phyloP scores from a whole-genome alignment of 2,797 vertebrate genomes.

The Poecilia wingei region DNA sequence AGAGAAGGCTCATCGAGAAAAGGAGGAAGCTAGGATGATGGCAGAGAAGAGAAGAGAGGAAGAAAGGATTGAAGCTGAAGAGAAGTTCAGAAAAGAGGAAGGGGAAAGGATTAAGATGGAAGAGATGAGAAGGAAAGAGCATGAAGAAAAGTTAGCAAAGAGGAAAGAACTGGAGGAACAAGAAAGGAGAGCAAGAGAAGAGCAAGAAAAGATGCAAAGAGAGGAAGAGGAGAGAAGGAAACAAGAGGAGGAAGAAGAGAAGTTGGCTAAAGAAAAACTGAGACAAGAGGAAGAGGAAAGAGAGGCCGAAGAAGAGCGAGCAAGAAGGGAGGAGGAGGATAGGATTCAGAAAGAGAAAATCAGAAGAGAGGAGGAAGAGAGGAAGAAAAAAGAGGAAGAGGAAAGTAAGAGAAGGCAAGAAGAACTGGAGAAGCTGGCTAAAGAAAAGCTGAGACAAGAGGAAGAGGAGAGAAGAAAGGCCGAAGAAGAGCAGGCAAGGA shows the following conservation, averaged over 20 bases:
- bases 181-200: conserved; percentile 3
- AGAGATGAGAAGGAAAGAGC: not conserved
- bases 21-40: conserved; percentile 3
- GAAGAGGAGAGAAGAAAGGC: conserved; percentile 16
- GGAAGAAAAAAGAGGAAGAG: too few species aligned
- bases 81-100: not conserved
- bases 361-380: conserved; percentile 8
- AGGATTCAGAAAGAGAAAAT: not conserved
- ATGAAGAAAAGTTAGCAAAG: not conserved
- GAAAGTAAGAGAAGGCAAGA: not conserved
- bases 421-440: conserved; percentile 8
- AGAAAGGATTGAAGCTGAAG: conserved; percentile 4
- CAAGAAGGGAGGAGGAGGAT: not conserved
- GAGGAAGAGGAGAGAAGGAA: not conserved
- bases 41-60: conserved; percentile 1
- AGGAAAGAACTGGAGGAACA: not conserved
- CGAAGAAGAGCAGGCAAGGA: conserved; percentile 15
- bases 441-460: conserved; percentile 8
- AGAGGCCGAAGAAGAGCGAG: conserved; percentile 19
- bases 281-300: conserved; percentile 14
- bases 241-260: not conserved
- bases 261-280: conserved; percentile 18
- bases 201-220: conserved; percentile 7
- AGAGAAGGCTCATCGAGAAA: not conserved
- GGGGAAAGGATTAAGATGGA: not conserved